A percentile compares a stretch with the other conserved stretches of the same genome.
Conservation (phyloP, 2,113 vertebrate species). For the Plecotus auritus region DNA sequence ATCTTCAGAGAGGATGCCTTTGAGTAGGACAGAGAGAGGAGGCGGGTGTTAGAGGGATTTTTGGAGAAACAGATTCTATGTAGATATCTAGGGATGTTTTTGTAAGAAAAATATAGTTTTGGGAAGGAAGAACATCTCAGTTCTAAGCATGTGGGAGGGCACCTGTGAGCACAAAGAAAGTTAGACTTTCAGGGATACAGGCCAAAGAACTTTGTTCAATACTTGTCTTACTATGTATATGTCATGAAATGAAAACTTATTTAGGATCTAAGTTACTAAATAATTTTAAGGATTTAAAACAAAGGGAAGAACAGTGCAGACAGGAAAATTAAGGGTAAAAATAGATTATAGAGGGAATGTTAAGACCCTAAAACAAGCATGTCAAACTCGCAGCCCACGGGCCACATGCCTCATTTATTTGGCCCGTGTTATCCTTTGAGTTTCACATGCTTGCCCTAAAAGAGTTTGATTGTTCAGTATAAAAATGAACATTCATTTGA, state of each 20-base stretch:
- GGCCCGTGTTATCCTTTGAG: no score
- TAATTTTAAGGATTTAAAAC: not conserved
- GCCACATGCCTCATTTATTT: no score
- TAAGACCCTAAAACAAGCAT: no score
- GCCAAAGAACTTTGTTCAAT: not conserved
- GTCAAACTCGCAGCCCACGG: no score
- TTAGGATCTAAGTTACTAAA: not conserved
- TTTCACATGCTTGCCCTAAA: no score
- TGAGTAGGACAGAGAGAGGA: not conserved
- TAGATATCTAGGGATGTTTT: not conserved
- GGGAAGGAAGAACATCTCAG: not conserved
- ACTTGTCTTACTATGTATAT: not conserved
- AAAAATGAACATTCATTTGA: not conserved
- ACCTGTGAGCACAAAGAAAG: not conserved
- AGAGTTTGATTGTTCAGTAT: not conserved
- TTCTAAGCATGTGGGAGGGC: not conserved
- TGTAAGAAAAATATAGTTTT: not conserved
- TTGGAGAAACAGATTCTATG: not conserved
- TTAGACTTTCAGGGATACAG: not conserved
- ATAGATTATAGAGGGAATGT: no score
- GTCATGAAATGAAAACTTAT: not conserved
- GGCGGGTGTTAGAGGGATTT: not conserved
- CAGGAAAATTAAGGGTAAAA: no score
- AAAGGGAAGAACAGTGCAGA: no score
- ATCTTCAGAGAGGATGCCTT: not conserved